phyloP scores from a whole-genome alignment of 2,888 invertebrate species.

The Bhutanitis thaidina region DNA sequence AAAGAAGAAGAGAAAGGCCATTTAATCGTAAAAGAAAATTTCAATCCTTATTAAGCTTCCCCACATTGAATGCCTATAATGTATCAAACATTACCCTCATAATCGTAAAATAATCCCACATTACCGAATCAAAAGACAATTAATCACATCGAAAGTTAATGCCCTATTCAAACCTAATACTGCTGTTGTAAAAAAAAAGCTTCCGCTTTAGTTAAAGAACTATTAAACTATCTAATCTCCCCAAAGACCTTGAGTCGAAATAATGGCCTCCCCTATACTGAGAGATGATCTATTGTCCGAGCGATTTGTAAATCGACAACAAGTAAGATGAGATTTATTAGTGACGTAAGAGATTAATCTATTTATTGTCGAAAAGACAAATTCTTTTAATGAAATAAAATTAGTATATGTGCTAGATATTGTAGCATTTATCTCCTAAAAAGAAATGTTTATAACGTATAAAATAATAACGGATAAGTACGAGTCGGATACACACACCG shows the following conservation, averaged over 20 bases:
- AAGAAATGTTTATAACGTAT: too few species aligned
- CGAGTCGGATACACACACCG: too few species aligned
- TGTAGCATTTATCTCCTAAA: too few species aligned
- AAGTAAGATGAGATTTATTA: constrained; percentile 42
- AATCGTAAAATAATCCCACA: constrained; percentile 16
- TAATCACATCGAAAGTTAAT: constrained; percentile 18
- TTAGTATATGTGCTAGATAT: not conserved
- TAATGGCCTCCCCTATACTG: constrained; percentile 40
- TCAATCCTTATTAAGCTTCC: not conserved
- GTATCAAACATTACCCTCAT: constrained; percentile 5
- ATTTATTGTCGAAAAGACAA: not conserved
- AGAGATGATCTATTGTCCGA: constrained; percentile 43
- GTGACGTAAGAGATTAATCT: constrained; percentile 29
- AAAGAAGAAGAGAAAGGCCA: too few species aligned
- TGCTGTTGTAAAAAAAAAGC: constrained; percentile 19
- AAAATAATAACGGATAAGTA: too few species aligned
- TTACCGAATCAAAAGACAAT: constrained; percentile 20
- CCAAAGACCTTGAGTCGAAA: constrained; percentile 30
- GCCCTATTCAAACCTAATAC: constrained; percentile 15
- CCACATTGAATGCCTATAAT: not conserved
- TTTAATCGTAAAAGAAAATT: too few species aligned
- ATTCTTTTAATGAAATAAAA: not conserved
- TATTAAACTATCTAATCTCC: constrained; percentile 25
- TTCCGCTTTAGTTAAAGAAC: constrained; percentile 28
- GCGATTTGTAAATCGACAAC: constrained; percentile 56